A percentile compares a stretch with the other conserved stretches of the same genome.
Conservation (phyloP, 2,113 vertebrate species). For the Nymphicus hollandicus region DNA sequence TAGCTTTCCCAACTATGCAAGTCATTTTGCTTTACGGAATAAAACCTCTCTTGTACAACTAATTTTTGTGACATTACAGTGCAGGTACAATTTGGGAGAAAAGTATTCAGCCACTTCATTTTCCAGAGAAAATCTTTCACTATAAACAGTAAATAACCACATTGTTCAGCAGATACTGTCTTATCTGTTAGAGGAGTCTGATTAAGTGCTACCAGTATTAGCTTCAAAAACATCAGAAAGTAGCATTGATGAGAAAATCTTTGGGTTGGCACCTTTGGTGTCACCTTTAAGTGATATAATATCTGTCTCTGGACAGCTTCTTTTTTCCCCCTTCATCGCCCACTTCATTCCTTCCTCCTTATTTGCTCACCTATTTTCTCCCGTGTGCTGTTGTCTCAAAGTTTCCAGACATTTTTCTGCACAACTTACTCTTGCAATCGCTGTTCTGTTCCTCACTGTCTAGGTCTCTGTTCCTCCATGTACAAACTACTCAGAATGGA, state of each 20-base stretch:
- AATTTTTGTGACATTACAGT: background rate
- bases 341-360: background rate
- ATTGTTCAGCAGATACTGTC: background rate
- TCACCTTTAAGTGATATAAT: background rate
- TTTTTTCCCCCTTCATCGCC: background rate
- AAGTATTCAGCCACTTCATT: background rate
- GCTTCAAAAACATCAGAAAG: background rate
- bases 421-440: background rate
- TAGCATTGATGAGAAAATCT: background rate
- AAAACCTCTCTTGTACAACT: background rate
- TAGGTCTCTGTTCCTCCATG: background rate
- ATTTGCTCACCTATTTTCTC: background rate
- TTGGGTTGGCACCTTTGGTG: background rate
- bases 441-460: background rate
- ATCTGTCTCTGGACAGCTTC: background rate
- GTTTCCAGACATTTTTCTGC: background rate
- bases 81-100: background rate
- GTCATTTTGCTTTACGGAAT: background rate
- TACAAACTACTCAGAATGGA: background rate
- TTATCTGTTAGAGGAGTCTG: background rate
- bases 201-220: background rate
- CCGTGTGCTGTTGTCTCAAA: background rate
- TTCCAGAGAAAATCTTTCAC: background rate
- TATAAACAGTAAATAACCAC: background rate
- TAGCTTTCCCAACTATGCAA: background rate